Conservation (phyloP, 1,140 invertebrate species). For the Spodoptera frugiperda region DNA sequence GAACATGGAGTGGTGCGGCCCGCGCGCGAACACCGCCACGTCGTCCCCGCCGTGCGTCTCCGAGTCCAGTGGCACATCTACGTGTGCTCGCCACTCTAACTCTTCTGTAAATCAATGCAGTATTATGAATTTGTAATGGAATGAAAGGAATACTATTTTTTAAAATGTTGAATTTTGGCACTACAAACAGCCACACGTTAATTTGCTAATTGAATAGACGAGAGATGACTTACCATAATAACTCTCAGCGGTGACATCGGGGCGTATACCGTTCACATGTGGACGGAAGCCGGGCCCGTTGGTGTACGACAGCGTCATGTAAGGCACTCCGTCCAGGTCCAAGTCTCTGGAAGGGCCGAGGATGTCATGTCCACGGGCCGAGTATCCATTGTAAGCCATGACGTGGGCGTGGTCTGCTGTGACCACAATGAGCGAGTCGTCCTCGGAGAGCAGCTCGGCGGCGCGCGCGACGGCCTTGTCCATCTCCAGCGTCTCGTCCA, state of each 20-base stretch:
- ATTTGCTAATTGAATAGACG: too few relatives aligned
- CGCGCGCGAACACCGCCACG: constrained; percentile 88
- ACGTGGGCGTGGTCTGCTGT: constrained; percentile 91
- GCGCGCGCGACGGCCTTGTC: constrained; percentile 87
- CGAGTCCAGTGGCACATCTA: constrained; percentile 67
- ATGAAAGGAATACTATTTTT: neutral
- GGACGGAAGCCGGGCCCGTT: constrained; percentile 90
- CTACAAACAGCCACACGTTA: neutral
- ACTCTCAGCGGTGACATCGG: constrained; percentile 70
- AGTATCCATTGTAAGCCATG: constrained; percentile 89
- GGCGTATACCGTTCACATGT: constrained; percentile 69
- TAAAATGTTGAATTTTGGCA: too few relatives aligned
- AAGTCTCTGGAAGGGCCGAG: constrained; percentile 82
- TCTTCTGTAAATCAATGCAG: constrained; percentile 36
- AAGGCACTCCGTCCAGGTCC: constrained; percentile 86
- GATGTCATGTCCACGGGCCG: constrained; percentile 86
- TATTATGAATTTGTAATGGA: neutral
- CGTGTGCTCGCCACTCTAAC: constrained; percentile 74
- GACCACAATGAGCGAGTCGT: constrained; percentile 90
- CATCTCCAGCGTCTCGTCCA: constrained; percentile 88
- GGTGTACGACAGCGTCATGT: constrained; percentile 91
- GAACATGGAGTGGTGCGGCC: constrained; percentile 87
- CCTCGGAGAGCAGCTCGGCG: constrained; percentile 80
- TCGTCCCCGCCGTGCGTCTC: constrained; percentile 89
- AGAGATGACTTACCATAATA: constrained; percentile 71